Evolutionary conservation across 2,797 vertebrate species (phyloP).

Genomic region (Petrocephalus sullivani): DNA sequence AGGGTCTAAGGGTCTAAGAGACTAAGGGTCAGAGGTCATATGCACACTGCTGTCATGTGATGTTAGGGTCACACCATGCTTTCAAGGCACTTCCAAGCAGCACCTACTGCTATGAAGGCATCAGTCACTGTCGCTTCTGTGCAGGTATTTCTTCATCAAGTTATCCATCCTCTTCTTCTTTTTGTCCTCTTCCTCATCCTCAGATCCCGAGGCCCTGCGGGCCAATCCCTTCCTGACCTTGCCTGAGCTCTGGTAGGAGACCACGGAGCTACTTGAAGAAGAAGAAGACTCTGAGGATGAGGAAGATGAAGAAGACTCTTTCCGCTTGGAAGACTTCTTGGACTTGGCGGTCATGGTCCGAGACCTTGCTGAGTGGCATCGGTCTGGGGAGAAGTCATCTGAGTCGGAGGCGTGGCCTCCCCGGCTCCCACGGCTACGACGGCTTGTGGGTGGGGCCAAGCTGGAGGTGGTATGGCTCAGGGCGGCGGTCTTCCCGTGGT

Average conservation of each 20-base stretch:
- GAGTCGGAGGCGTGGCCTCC: constrained; percentile 55
- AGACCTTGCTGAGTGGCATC: constrained; percentile 55
- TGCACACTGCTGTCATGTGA: not conserved
- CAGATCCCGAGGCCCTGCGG: constrained; percentile 22
- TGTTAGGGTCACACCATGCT: constrained; percentile 62
- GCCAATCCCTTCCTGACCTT: constrained; percentile 77
- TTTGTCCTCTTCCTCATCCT: constrained; percentile 69
- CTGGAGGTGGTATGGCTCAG: constrained; percentile 73
- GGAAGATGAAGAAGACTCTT: constrained; percentile 62
- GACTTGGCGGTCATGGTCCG: constrained; percentile 67
- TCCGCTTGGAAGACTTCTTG: constrained; percentile 73
- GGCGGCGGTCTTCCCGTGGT: constrained; percentile 56
- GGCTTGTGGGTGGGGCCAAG: constrained; percentile 48
- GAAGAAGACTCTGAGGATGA: constrained; percentile 67
- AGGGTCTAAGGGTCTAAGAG: too few relatives aligned
- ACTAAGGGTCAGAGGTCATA: not conserved
- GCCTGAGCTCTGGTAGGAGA: constrained; percentile 83
- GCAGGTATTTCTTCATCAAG: constrained; percentile 95
- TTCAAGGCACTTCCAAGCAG: constrained; percentile 49
- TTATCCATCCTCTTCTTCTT: constrained; percentile 84
- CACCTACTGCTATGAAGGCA: constrained; percentile 68
- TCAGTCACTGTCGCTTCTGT: constrained; percentile 92
- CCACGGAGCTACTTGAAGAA: constrained; percentile 67
- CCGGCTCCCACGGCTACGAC: constrained; percentile 50
- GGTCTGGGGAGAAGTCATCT: constrained; percentile 65